phyloP scores from a whole-genome alignment of 2,113 vertebrate genomes.

The Nothocercus julius region DNA sequence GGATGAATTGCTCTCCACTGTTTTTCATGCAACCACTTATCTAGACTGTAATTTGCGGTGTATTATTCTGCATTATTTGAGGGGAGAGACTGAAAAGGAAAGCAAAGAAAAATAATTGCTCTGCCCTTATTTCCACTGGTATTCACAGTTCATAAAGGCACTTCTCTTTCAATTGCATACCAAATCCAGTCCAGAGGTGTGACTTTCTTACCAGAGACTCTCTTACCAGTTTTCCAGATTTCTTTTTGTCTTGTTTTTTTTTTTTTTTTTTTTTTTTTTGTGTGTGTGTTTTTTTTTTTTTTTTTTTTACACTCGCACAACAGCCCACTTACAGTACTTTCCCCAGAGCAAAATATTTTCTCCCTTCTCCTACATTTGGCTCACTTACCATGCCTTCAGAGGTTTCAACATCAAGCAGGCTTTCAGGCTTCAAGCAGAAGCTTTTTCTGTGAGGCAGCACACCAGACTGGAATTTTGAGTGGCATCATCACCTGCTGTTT shows the following conservation, averaged over 20 bases:
- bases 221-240: neutral
- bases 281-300: no score
- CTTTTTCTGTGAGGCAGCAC: fast-evolving
- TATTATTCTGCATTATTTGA: neutral
- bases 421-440: slow-evolving; percentile 9
- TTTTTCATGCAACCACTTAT: neutral
- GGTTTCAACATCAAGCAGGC: neutral
- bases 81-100: neutral
- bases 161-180: neutral
- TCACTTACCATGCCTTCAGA: neutral
- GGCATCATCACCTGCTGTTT: slow-evolving; percentile 39
- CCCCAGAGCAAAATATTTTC: neutral
- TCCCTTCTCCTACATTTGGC: neutral
- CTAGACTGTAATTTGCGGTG: neutral
- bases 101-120: neutral
- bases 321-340: neutral
- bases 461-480: slow-evolving; percentile 41
- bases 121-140: neutral
- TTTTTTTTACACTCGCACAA: neutral
- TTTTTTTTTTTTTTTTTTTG: no score
- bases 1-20: neutral
- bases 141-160: fast-evolving
- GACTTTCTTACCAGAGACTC: neutral
- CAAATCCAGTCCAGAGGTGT: neutral
- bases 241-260: neutral